Percentiles rank a stretch among this genome's conserved stretches.
These are phyloP conservation scores for Epizoanthus stellaris DNA, from an alignment of 92 coral and sea anemone species.

Conservation along the genomic window DNA sequence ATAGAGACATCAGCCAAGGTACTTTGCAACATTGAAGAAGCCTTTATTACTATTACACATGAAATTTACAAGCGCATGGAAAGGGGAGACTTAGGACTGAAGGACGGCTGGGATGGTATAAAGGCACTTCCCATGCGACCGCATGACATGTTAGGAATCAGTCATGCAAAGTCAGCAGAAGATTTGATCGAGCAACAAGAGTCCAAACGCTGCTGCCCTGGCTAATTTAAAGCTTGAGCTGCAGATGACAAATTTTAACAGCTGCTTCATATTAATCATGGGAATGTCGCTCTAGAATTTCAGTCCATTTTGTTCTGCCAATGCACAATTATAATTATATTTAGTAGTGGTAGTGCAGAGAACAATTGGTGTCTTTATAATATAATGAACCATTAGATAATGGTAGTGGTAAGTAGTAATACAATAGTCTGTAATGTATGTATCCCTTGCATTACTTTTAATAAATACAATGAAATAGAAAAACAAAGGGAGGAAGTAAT, in stretches of 20 bases:
- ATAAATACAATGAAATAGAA: no score
- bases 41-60: conserved; percentile 85
- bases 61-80: conserved; percentile 97
- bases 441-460: no score
- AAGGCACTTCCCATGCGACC: conserved; percentile 97
- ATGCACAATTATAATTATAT: no score
- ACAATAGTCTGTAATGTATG: no score
- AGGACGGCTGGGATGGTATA: conserved; percentile 97
- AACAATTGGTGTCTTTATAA: no score
- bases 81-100: conserved; percentile 96
- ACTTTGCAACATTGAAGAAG: conserved; percentile 97
- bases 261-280: no score
- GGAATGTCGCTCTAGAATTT: no score
- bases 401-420: no score
- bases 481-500: no score
- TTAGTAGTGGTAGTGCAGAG: no score
- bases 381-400: no score
- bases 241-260: background rate
- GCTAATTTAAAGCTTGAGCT: conserved; percentile 27
- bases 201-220: conserved; percentile 82
- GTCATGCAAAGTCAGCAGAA: conserved; percentile 85
- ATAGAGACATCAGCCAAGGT: conserved; percentile 99
- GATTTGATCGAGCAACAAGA: conserved; percentile 90
- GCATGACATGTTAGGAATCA: conserved; percentile 91
- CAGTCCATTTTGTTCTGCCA: no score